Base-by-base conservation (phyloP, 2,113 vertebrate genomes). In the Myotis brandtii region DNA sequence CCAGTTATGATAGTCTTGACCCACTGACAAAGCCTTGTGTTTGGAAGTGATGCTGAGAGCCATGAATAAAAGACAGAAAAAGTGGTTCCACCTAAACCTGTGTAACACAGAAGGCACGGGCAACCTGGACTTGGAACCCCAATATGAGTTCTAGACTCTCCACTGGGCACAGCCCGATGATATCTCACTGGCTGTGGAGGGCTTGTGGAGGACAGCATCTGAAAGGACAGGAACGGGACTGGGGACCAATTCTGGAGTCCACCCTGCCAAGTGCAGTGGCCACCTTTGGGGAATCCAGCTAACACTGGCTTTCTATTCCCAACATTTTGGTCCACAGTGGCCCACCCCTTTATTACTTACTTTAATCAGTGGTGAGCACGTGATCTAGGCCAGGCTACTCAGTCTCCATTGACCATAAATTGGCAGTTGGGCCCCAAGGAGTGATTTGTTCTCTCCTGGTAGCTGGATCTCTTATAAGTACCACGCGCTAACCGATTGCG, bases 281-380 rank as follows among this genome's bases (percentile, higher is more conserved):
- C 73, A 48, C 67, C 95, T 95, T 95, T 94, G 93, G 95, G 56
- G 82, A 67, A n/a, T 54, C 37, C 52, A 96, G 97, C 96, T 96
- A 81, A 95, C 89, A 84, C 88, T 93, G 56, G 83, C 69, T 82
- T 83, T 37, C 6, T 73, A 30, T 48, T 90, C 34, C 80, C 20
- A 34, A 94, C 94, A 70, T 0, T 32, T 95, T 79, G 52, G 79
- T 83, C 88, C 0, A 5, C 9, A 73, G 17, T 50, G 43, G 25
- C 13, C 18, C 2, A 20, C 3, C 1, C 25, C 2, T 52, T 64
- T 56, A 18, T 56, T 70, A 54, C 6, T 81, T 80, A 87, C 69
- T 80, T 84, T 73, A 75, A 69, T 75, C 43, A 40, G 25, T 32
- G 9, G 8, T 66, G 16, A 86, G 2, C 37, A 43, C 1, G 1